Conservation (phyloP, 2,888 invertebrate genomes). For the Carcina quercana region DNA sequence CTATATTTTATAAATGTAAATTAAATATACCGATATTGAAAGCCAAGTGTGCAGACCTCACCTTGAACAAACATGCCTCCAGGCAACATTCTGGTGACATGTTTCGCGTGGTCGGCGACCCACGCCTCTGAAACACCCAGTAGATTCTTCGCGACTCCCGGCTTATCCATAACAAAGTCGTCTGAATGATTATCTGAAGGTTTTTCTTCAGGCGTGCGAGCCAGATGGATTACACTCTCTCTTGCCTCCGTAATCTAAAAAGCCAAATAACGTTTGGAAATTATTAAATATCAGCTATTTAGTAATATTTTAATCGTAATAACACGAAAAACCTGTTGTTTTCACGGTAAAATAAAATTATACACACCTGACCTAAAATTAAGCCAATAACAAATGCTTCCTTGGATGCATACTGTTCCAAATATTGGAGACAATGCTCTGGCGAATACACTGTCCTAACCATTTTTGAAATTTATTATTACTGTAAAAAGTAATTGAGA, state of each 20-base stretch:
- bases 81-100: conserved; percentile 91
- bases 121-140: conserved; percentile 78
- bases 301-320: no score
- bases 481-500: neutral
- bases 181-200: conserved; percentile 41
- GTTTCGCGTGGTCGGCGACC: conserved; percentile 88
- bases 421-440: conserved; percentile 79
- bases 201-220: conserved; percentile 81
- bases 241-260: conserved; percentile 77
- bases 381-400: conserved; percentile 81
- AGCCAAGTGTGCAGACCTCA: no score
- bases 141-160: conserved; percentile 59
- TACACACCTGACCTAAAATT: conserved; percentile 84
- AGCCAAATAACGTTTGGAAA: conserved; percentile 3
- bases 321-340: no score
- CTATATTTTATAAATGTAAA: no score
- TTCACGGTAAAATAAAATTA: neutral
- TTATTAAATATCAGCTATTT: no score
- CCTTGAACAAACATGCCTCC: conserved; percentile 92
- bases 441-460: conserved; percentile 81
- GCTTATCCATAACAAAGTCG: conserved; percentile 38
- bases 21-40: no score
- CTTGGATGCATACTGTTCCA: conserved; percentile 76
- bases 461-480: conserved; percentile 50
- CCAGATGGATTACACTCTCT: conserved; percentile 86